These are phyloP conservation scores for Eupeodes luniger DNA, from an alignment of 2,888 invertebrate species.

Conservation along the genomic window DNA sequence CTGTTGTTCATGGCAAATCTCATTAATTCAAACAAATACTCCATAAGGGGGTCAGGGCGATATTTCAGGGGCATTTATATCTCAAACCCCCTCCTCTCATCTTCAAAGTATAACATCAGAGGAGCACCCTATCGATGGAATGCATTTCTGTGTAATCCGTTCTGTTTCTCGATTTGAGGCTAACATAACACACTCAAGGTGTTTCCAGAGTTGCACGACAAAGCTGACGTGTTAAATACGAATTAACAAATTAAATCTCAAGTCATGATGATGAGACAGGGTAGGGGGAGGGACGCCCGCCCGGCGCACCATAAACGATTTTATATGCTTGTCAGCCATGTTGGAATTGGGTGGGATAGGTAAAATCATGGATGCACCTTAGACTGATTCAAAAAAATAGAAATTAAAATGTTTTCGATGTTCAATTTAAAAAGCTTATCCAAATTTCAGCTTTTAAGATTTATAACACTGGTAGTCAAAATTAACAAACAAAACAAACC, in stretches of 20 bases:
- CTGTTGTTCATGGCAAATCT: slow-evolving; percentile 74
- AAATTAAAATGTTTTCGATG: too few species aligned
- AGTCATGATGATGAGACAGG: neutral
- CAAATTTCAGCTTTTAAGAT: too few species aligned
- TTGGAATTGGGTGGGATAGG: neutral
- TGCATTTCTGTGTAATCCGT: slow-evolving; percentile 74
- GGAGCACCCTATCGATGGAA: slow-evolving; percentile 65
- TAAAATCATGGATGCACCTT: too few species aligned
- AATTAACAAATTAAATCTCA: slow-evolving; percentile 76
- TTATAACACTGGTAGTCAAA: too few species aligned
- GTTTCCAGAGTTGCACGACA: slow-evolving; percentile 70
- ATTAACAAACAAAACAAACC: too few species aligned
- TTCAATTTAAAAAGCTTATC: too few species aligned
- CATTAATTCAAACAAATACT: slow-evolving; percentile 76
- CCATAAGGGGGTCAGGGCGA: slow-evolving; percentile 38
- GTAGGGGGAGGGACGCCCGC: neutral
- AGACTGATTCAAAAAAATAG: too few species aligned
- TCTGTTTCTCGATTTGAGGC: slow-evolving; percentile 66
- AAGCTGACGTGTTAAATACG: slow-evolving; percentile 76
- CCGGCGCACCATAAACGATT: neutral
- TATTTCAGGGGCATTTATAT: slow-evolving; percentile 22
- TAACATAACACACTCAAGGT: slow-evolving; percentile 64
- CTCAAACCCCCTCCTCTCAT: neutral
- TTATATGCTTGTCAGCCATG: slow-evolving; percentile 11
- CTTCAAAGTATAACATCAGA: too few species aligned